phyloP scores from a whole-genome alignment of 2,113 vertebrate genomes.

The Mesitornis unicolor region DNA sequence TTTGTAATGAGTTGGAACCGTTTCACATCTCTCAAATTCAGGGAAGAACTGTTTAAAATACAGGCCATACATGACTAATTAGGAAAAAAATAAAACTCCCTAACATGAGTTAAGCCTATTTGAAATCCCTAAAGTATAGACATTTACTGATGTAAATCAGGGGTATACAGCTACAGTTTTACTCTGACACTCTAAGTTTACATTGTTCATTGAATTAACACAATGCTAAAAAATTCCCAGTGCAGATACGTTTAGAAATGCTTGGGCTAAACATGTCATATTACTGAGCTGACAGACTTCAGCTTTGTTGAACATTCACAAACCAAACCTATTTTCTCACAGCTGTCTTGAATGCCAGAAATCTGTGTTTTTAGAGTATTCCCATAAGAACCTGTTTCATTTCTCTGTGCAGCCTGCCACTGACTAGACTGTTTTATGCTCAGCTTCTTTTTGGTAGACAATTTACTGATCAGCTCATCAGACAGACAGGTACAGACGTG shows the following conservation, averaged over 20 bases:
- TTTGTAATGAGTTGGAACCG: neutral
- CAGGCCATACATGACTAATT: neutral
- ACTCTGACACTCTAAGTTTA: neutral
- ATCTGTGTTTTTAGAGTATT: neutral
- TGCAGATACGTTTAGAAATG: neutral
- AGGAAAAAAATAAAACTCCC: neutral
- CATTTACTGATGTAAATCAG: neutral
- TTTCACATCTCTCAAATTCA: neutral
- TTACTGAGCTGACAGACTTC: conserved; percentile 2
- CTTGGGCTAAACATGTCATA: neutral
- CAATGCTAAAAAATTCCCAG: neutral
- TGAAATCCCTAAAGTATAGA: neutral
- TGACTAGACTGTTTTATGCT: neutral
- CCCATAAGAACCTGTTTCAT: neutral
- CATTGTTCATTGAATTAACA: neutral
- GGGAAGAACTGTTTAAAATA: neutral
- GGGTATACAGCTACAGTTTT: neutral
- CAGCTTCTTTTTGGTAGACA: neutral
- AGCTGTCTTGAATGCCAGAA: conserved; percentile 15
- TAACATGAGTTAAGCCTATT: neutral
- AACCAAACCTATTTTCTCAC: neutral
- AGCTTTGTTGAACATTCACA: neutral
- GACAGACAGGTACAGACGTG: neutral
- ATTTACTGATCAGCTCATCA: neutral
- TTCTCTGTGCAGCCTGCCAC: neutral